Conservation (phyloP, 2,888 invertebrate species). For the Oscheius sp. region DNA sequence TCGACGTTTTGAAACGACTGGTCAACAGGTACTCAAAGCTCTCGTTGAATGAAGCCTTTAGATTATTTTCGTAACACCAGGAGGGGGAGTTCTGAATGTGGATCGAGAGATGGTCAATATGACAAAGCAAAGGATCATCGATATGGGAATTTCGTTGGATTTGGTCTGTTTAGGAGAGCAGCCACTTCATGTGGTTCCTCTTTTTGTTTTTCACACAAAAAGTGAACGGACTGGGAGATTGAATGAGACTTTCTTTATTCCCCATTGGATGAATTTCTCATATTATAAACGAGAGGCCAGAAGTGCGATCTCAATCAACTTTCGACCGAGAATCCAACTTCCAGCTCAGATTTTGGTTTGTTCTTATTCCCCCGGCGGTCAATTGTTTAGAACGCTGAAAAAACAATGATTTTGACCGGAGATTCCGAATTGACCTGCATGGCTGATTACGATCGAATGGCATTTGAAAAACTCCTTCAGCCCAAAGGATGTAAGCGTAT, state of each 20-base stretch:
- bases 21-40: conserved; percentile 78
- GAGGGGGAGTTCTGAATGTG: conserved; percentile 97
- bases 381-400: conserved; percentile 19
- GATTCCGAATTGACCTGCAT: background rate
- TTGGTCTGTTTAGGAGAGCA: conserved; percentile 86
- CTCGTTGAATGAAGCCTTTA: conserved; percentile 14
- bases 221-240: background rate
- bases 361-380: background rate
- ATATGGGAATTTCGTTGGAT: conserved; percentile 80
- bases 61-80: conserved; percentile 96
- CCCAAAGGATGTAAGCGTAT: background rate
- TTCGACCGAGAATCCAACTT: conserved; percentile 64
- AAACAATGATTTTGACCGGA: conserved; percentile 7
- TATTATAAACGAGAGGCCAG: conserved; percentile 53
- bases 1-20: conserved; percentile 95
- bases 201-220: conserved; percentile 77
- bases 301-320: conserved; percentile 51
- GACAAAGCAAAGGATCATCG: conserved; percentile 96
- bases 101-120: conserved; percentile 95
- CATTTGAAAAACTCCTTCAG: conserved; percentile 24
- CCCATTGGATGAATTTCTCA: conserved; percentile 71
- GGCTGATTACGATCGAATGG: conserved; percentile 19
- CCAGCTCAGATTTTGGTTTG: conserved; percentile 47
- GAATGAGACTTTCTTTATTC: conserved; percentile 67
- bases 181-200: conserved; percentile 94